phyloP scores from a whole-genome alignment of 2,113 vertebrate genomes.

The Euleptes europaea region DNA sequence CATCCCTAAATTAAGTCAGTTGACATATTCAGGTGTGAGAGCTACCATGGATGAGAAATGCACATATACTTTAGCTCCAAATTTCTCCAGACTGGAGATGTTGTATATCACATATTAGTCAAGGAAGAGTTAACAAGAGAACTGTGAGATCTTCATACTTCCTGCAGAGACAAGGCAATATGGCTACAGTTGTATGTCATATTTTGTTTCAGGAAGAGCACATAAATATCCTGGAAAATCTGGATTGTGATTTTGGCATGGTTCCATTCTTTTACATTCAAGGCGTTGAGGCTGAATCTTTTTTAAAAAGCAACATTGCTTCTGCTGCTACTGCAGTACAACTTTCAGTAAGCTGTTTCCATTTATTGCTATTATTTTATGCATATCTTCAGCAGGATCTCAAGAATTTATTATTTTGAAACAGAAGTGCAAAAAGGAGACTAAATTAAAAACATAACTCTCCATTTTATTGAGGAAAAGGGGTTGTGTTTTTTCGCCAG shows the following conservation, averaged over 20 bases:
- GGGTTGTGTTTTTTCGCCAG: slow-evolving; percentile 1
- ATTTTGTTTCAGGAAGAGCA: neutral
- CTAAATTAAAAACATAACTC: slow-evolving; percentile 38
- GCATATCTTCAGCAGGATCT: slow-evolving; percentile 21
- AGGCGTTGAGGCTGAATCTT: neutral
- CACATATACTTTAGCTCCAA: neutral
- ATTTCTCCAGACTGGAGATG: neutral
- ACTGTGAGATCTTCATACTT: neutral
- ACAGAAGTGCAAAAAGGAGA: neutral
- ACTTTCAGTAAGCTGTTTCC: slow-evolving; percentile 9
- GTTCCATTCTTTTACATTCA: neutral
- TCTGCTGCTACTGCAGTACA: neutral
- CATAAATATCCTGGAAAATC: neutral
- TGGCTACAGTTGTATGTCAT: neutral
- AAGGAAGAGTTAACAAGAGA: neutral
- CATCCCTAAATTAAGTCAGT: neutral
- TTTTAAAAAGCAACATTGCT: neutral
- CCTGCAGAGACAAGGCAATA: neutral
- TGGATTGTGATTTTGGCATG: neutral
- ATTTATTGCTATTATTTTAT: slow-evolving; percentile 17
- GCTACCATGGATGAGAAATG: neutral
- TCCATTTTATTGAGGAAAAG: slow-evolving; percentile 23
- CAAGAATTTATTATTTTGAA: slow-evolving; percentile 17
- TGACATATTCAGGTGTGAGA: neutral
- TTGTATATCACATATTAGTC: neutral